These are phyloP conservation scores for Pheucticus melanocephalus DNA, from an alignment of 2,113 vertebrate genomes.

Conservation along the genomic window DNA sequence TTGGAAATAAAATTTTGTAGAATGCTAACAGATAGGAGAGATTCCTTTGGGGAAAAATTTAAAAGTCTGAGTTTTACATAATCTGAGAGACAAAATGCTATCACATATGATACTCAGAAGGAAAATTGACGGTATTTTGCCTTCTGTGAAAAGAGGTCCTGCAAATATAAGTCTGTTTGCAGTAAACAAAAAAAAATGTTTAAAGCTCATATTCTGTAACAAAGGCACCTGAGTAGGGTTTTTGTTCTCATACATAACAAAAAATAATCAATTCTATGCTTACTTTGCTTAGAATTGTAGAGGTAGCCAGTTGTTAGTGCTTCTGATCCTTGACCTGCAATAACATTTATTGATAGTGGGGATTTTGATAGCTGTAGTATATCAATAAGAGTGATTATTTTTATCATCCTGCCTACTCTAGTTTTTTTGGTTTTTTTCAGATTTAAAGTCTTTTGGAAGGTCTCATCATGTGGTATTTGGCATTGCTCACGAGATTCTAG, in stretches of 20 bases:
- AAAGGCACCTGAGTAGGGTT: background rate
- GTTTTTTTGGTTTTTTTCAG: background rate
- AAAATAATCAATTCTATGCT: background rate
- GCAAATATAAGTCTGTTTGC: background rate
- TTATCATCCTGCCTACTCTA: background rate
- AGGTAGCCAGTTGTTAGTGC: background rate
- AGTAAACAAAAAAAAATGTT: background rate
- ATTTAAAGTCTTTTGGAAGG: background rate
- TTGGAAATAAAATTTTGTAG: background rate
- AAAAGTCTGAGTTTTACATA: background rate
- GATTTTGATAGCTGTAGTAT: background rate
- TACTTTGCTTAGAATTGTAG: background rate
- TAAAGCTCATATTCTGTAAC: background rate
- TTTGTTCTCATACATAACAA: background rate
- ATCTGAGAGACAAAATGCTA: background rate
- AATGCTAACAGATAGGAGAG: background rate
- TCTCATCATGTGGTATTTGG: background rate
- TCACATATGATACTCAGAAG: rapidly evolving
- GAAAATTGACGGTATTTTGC: background rate
- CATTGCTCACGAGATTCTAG: background rate
- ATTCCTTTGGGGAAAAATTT: background rate
- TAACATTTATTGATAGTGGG: background rate
- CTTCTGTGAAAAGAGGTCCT: background rate
- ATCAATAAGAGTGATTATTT: background rate
- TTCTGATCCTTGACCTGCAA: background rate